Evolutionary conservation across 2,888 invertebrate genomes (phyloP), one percentile per base, ranked within the genome.

Genomic region (Perizoma affinitatum): DNA sequence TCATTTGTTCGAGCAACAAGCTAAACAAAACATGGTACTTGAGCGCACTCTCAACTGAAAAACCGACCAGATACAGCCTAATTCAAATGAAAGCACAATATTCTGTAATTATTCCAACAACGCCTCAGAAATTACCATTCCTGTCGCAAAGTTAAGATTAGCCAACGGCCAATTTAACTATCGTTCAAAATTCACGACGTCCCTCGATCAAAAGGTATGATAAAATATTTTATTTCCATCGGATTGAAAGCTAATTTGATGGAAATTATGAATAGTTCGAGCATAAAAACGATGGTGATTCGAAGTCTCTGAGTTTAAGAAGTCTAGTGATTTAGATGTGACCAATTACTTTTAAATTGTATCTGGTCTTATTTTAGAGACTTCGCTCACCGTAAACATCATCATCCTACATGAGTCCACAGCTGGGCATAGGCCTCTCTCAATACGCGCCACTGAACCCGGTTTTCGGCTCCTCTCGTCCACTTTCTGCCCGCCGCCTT

Each of bases 161-260:
- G 54, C 48, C 40, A 44, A 44, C 48, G 48, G 54, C 41, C 58
- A 63, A 63, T 55, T 63, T 58, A 55, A 58, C 63, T 63, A 63
- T 58, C 62, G 43, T 52, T 63, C 55, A 63, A 52, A 58, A 63
- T 63, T 63, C 58, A 58, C 35, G 42, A 52, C 44, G 52, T n/a
- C 48, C 49, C 38, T 41, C 42, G 54, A 60, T 60, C 59, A 50
- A 60, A 58, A 51, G 59, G 46, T 41, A 54, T 34, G 58, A 58
- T 50, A 59, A 54, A 60, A 54, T 60, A 50, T 49, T 58, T 59
- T 45, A 59, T 54, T 48, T 54, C 50, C 35, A 9, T 35, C 45
- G 9, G 54, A 50, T 60, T 54, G 45, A 50, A 60, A 51, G 51
- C 49, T 54, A 54, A 60, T 60, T 60, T 54, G 44, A 49, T 46